Conservation (phyloP, 2,888 invertebrate species). For the Ichneumoninae sp. region DNA sequence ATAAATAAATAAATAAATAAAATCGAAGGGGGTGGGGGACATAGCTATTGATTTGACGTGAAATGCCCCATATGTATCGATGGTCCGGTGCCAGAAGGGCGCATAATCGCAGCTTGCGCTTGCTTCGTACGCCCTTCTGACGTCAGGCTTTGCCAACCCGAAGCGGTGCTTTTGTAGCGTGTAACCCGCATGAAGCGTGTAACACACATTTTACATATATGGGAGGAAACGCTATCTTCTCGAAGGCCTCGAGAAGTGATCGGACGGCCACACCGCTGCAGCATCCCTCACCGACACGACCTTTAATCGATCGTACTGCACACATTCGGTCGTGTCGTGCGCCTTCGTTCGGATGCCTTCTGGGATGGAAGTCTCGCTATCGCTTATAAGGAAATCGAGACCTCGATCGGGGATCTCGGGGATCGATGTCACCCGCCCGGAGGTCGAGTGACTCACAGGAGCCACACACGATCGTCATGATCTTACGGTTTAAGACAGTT, state of each 20-base stretch:
- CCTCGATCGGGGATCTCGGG: constrained; percentile 65
- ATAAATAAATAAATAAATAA: too few relatives aligned
- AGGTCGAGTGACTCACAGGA: constrained; percentile 67
- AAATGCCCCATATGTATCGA: background rate
- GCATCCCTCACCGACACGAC: constrained; percentile 39
- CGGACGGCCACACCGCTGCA: constrained; percentile 24
- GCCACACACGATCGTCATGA: constrained; percentile 59
- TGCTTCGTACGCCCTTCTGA: too few relatives aligned
- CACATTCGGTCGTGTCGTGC: constrained; percentile 22
- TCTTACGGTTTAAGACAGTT: constrained; percentile 13
- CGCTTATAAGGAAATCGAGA: constrained; percentile 68
- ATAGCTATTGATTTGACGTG: too few relatives aligned
- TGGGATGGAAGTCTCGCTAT: constrained; percentile 33
- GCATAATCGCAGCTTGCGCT: too few relatives aligned
- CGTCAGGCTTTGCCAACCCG: background rate
- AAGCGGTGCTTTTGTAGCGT: constrained; percentile 33
- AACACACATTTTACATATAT: constrained; percentile 57
- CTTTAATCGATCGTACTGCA: constrained; percentile 52
- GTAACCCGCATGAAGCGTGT: constrained; percentile 21
- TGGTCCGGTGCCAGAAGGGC: too few relatives aligned
- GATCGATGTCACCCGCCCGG: constrained; percentile 65
- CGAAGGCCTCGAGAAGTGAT: constrained; percentile 47
- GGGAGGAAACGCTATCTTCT: constrained; percentile 47
- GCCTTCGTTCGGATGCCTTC: constrained; percentile 8
- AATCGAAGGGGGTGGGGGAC: too few relatives aligned